These are phyloP conservation scores for Cerceris ruficornis DNA, from an alignment of 2,888 invertebrate species.

Conservation along the genomic window DNA sequence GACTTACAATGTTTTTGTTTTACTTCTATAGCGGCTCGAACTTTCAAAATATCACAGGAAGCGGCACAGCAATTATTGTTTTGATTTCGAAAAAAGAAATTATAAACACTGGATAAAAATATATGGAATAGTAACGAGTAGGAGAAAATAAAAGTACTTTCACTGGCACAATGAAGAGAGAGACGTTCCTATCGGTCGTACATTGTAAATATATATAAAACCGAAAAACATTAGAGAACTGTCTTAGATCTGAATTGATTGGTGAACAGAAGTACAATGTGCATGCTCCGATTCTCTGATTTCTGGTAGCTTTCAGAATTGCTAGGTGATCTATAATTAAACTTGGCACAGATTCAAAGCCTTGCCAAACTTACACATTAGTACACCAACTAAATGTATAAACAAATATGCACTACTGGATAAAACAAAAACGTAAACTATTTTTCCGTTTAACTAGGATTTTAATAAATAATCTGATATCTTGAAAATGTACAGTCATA, in stretches of 20 bases:
- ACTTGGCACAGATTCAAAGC: conserved; percentile 70
- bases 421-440: neutral
- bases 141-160: conserved; percentile 2
- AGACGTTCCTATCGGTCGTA: neutral
- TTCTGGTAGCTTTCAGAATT: conserved; percentile 67
- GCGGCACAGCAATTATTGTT: neutral
- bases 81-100: neutral
- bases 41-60: too few species aligned
- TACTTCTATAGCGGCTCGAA: too few species aligned
- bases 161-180: conserved; percentile 3
- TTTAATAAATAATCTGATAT: neutral
- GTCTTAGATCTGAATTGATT: conserved; percentile 34
- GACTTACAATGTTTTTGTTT: conserved; percentile 3
- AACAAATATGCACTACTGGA: conserved; percentile 47
- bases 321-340: conserved; percentile 71
- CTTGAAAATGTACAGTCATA: neutral
- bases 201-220: neutral
- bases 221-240: neutral
- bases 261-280: conserved; percentile 44
- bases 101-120: neutral
- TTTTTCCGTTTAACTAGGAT: neutral
- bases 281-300: conserved; percentile 59
- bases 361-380: conserved; percentile 61
- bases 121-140: neutral
- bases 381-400: conserved; percentile 52